A percentile compares a stretch with the other conserved stretches of the same genome.
Evolutionary conservation across 2,888 invertebrate species (phyloP).

Genomic region (Ctenicera cuprea): DNA sequence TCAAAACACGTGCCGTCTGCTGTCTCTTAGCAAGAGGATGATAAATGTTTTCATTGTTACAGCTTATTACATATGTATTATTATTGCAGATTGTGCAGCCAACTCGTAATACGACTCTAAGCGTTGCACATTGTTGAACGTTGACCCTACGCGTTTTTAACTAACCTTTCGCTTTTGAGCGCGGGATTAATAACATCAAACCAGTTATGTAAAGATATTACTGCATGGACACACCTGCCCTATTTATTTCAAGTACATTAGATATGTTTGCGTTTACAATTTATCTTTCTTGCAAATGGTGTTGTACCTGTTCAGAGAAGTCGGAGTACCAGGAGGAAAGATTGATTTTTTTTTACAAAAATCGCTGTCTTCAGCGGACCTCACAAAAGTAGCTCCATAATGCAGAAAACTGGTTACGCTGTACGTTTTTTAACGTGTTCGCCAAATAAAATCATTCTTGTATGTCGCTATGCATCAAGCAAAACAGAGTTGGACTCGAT

Average conservation of each 20-base stretch:
- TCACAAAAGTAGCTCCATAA: constrained; percentile 40
- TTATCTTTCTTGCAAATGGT: constrained; percentile 2
- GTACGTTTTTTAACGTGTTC: not conserved
- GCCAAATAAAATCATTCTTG: constrained; percentile 5
- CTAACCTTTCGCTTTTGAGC: constrained; percentile 19
- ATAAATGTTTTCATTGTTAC: constrained; percentile 45
- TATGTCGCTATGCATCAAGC: not conserved
- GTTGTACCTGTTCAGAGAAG: not conserved
- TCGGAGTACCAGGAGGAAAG: not conserved
- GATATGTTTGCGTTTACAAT: constrained; percentile 35
- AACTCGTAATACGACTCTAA: constrained; percentile 19
- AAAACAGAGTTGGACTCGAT: constrained; percentile 6
- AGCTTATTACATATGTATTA: constrained; percentile 41
- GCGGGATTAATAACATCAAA: constrained; percentile 19
- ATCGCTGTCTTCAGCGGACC: not conserved
- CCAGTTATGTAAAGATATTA: constrained; percentile 24
- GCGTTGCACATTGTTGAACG: constrained; percentile 34
- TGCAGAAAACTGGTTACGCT: constrained; percentile 51
- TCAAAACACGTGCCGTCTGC: constrained; percentile 49
- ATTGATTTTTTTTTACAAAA: not conserved
- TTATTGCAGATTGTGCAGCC: constrained; percentile 30
- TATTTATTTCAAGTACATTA: constrained; percentile 14
- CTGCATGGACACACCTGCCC: constrained; percentile 26
- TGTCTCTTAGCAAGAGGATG: constrained; percentile 34
- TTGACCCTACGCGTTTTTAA: constrained; percentile 31